phyloP scores from a whole-genome alignment of 1,140 invertebrate species.

The Trachelipus rathkii region DNA sequence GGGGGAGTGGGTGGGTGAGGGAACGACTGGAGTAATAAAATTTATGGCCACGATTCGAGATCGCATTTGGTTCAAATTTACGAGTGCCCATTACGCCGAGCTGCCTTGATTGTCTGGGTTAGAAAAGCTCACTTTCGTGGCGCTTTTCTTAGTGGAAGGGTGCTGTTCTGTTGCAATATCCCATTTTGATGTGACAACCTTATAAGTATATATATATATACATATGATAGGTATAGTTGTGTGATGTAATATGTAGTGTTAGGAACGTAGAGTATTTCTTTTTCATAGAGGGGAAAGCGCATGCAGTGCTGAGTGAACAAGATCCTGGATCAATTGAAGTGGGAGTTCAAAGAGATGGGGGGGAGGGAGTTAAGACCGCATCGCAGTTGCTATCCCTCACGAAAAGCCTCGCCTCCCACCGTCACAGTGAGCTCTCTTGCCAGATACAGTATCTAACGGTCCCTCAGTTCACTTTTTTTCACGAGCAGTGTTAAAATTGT shows the following conservation, averaged over 20 bases:
- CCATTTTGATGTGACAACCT: background rate
- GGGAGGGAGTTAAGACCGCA: background rate
- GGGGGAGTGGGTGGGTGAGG: no score
- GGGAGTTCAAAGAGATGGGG: background rate
- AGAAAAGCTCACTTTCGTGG: background rate
- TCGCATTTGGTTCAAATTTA: conserved; percentile 13
- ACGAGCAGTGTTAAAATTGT: background rate
- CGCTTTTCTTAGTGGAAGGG: background rate
- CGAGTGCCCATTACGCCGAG: conserved; percentile 3
- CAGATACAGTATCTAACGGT: conserved; percentile 1
- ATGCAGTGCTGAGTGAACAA: background rate
- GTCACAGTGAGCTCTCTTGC: background rate
- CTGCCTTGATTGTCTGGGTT: background rate
- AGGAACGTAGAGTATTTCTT: background rate
- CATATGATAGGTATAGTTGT: no score
- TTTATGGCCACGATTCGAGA: background rate
- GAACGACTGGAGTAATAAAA: conserved; percentile 6
- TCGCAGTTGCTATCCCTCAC: background rate
- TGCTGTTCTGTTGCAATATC: background rate
- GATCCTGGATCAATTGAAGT: conserved; percentile 12
- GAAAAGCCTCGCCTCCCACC: background rate
- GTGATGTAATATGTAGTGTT: background rate
- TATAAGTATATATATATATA: no score
- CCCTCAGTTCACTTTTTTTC: conserved; percentile 2
- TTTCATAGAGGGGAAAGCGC: background rate